Conservation (phyloP, 2,113 vertebrate genomes). For the Arvicanthis niloticus region DNA sequence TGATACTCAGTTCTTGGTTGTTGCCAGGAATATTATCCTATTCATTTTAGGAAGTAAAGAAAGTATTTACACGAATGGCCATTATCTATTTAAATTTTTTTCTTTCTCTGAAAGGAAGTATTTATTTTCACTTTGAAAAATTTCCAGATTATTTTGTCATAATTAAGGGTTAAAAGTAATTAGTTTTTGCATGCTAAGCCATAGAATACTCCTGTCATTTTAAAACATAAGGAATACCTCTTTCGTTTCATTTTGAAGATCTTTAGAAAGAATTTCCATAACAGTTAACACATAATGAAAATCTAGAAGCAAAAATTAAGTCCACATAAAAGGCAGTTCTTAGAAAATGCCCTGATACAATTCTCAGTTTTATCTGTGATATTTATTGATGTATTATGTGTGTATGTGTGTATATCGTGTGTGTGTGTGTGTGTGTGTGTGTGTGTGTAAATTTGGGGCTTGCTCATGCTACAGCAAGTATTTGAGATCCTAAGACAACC, state of each 20-base stretch:
- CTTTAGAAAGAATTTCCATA: constrained; percentile 55
- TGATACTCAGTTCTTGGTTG: background rate
- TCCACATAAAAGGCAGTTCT: constrained; percentile 9
- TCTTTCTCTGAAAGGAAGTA: constrained; percentile 27
- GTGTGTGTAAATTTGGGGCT: background rate
- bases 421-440: background rate
- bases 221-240: constrained; percentile 27
- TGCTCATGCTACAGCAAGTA: background rate
- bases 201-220: constrained; percentile 14
- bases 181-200: constrained; percentile 23
- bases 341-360: background rate
- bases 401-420: background rate
- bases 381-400: background rate
- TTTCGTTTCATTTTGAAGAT: constrained; percentile 39
- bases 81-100: constrained; percentile 38
- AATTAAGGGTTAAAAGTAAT: constrained; percentile 50
- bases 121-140: constrained; percentile 50
- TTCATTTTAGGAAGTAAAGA: constrained; percentile 22
- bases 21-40: constrained; percentile 9
- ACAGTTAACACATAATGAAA: constrained; percentile 50
- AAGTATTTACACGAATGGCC: constrained; percentile 19
- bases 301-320: constrained; percentile 34
- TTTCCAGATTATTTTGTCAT: constrained; percentile 51
- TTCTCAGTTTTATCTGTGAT: background rate
- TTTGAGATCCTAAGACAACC: background rate